Base-by-base conservation (phyloP, 1,140 invertebrate species). In the Myzus persicae region DNA sequence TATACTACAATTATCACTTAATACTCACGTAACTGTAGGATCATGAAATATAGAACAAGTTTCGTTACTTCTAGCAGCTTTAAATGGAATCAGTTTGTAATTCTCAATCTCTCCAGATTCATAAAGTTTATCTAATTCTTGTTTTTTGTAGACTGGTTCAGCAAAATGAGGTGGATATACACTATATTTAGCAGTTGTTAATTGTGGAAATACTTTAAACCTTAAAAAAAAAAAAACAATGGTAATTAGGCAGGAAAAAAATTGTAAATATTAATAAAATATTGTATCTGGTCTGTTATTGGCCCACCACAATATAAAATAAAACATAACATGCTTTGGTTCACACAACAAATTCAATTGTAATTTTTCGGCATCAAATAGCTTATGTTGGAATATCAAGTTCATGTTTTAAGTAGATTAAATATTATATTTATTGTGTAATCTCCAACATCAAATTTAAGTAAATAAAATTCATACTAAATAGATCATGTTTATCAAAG, bases 11-110 rank as follows among this genome's bases (percentile, higher is more conserved):
- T 59, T 18, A 31, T 31, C 2, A 90, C 67, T 90, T 59, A 46
- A 46, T 92, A 93, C 93, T 46, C 87, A 94, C 94, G 42, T 24
- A 54, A 94, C 48, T 14, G 94, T n/a, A 24, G 92, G 93, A 89
- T 94, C 94, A 84, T 94, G 92, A 76, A 94, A 94, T 31, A 93
- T 26, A 7, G 94, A 94, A n/a, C 81, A 91, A 44, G 84, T 92
- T 24, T 94, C 92, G n/a, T 90, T 93, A 54, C 36, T 88, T 44
- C 8, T 38, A 26, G 94, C 94, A 24, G 94, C 93, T 88, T 92
- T 92, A 51, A 85, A 46, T 42, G 91, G 76, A 38, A 90, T 40
- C 14, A 76, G 2, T 44, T 92, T 92, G n/a, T 51, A 88, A 9
- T 84, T 76, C 48, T 92, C 84, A 51, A 85, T 67, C 26, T 76